Base-by-base conservation (phyloP, 2,113 vertebrate genomes). In the Xiphophorus hellerii region DNA sequence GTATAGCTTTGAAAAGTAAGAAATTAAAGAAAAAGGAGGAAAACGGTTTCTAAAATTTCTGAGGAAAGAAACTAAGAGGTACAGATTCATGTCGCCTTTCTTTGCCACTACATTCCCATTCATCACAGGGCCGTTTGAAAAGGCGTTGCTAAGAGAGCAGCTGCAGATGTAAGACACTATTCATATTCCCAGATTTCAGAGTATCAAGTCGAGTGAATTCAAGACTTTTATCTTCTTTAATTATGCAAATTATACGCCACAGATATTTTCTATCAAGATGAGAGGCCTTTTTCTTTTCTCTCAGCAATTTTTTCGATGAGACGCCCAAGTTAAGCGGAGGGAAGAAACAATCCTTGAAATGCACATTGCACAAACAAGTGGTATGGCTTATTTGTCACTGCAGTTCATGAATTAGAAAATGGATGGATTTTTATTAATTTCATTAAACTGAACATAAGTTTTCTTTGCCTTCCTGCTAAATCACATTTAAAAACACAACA, bases 191-290 rank as follows among this genome's bases (percentile, higher is more conserved):
- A 78, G 74, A 79, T 89, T 85, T 88, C 76, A 70, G 65, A 82
- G 86, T 69, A 90, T 81, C 71, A 73, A 90, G 83, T 80, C 12
- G 60, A 89, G 80, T 83, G 82, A 92, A 92, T 92, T 90, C 76
- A 71, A 71, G 82, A 89, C 84, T 91, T 92, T 91, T 87, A 92
- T 92, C 90, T 87, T 64, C 81, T 91, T 89, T 92, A 90, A 90
- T 93, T 93, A 93, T 92, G 91, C 65, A 91, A 92, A 94, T 92
- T 76, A 89, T 78, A 93, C 83, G 86, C 88, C 78, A 82, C 66
- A 86, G 87, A 93, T 89, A 92, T 89, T 88, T 82, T 68, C 88
- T 84, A 83, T 92, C 82, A 86, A 90, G 76, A 73, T 70, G 6
- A 72, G 73, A 79, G 77, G 69, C 70, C 81, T 84, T 82, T 84